Base-by-base conservation (phyloP, 2,113 vertebrate species). In the Hoplias malabaricus region DNA sequence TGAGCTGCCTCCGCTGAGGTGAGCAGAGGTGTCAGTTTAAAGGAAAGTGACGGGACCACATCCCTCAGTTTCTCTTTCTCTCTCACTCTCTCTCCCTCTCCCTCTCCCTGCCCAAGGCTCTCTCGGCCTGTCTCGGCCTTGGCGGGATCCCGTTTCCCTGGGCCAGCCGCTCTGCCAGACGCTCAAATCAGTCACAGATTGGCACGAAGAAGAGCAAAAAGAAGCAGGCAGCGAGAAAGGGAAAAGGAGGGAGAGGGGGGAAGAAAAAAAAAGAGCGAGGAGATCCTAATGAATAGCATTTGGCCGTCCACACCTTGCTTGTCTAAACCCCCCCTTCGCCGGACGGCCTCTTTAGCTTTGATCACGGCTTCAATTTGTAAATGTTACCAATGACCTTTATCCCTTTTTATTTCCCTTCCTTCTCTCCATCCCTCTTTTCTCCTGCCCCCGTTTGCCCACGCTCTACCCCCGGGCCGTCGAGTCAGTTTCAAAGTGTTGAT, bases 151-250 rank as follows among this genome's bases (percentile, higher is more conserved):
- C 88, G 90, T 93, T 93, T 94, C 90, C 89, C 89, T 87, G 83
- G 86, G 92, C 92, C 94, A 91, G 85, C 89, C 92, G 93, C 94
- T 88, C 87, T 92, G 92, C 92, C 93, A 93, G 91, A 91, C 92
- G 73, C 90, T 92, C 91, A 96, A 96, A 96, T 97, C 94, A 96
- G 95, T 95, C 94, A 95, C 94, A 94, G 93, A 90, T 93, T 93
- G 92, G 86, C 80, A 89, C 88, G 92, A 93, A 92, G 87, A 91
- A 90, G 91, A 92, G 88, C 92, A 92, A 91, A 75, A 67, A 68
- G 85, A 82, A 43, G 86, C 83, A 84, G 86, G 88, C 25, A 34
- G 42, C 67, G 63, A 67, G 63, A 74, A 29, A 14, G 13, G 23
- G 13, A 42, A 61, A 79, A 31, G 68, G 75, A 61, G 43, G 65